Conservation (phyloP, 2,113 vertebrate species). For the Phalacrocorax carbo region DNA sequence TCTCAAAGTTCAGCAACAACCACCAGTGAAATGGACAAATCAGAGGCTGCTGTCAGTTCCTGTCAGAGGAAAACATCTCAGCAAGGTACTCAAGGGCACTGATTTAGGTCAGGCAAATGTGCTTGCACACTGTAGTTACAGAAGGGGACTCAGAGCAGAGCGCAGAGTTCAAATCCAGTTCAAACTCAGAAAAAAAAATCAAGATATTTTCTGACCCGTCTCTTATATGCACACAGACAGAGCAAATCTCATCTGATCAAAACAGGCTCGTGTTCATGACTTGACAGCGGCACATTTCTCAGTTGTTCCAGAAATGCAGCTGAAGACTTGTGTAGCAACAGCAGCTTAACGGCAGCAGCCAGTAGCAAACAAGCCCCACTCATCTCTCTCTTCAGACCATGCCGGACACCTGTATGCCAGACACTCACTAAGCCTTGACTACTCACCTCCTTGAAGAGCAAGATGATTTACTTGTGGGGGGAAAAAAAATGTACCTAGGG, state of each 20-base stretch:
- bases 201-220: neutral
- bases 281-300: neutral
- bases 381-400: neutral
- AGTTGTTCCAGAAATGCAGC: neutral
- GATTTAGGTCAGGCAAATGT: neutral
- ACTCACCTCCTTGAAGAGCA: neutral
- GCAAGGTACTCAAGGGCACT: neutral
- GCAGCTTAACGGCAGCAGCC: neutral
- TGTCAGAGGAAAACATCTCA: neutral
- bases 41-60: neutral
- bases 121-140: neutral
- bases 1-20: neutral
- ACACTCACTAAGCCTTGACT: neutral
- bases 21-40: neutral
- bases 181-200: neutral
- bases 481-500: fast-evolving
- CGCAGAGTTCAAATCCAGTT: conserved; percentile 26
- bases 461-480: fast-evolving
- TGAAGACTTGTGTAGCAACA: fast-evolving
- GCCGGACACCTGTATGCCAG: neutral
- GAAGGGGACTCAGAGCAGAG: neutral
- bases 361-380: neutral
- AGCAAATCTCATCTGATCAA: neutral
- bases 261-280: neutral
- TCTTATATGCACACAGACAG: neutral